Conservation (phyloP, 1,140 invertebrate species). For the Bradysia coprophila region DNA sequence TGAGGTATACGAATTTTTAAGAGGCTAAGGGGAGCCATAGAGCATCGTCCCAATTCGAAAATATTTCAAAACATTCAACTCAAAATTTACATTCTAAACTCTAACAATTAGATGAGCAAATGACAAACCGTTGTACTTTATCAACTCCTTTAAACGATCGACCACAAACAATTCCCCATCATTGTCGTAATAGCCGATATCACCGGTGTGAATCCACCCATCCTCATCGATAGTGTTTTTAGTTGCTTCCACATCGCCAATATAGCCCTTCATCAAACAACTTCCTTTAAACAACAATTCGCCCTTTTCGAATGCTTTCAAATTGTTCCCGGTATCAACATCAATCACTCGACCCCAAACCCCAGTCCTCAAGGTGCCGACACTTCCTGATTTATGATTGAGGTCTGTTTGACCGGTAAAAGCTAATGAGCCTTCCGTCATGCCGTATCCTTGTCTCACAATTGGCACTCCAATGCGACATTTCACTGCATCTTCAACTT, state of each 20-base stretch:
- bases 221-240: slow-evolving; percentile 41
- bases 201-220: slow-evolving; percentile 66
- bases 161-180: slow-evolving; percentile 51
- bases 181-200: slow-evolving; percentile 55
- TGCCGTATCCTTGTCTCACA: slow-evolving; percentile 45
- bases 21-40: too few species aligned
- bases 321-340: slow-evolving; percentile 32
- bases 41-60: too few species aligned
- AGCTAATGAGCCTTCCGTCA: slow-evolving; percentile 41
- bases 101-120: too few species aligned
- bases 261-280: slow-evolving; percentile 45
- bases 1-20: too few species aligned
- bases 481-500: slow-evolving; percentile 20
- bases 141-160: slow-evolving; percentile 60
- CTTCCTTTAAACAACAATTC: slow-evolving; percentile 52
- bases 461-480: slow-evolving; percentile 22
- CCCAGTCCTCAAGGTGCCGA: slow-evolving; percentile 36
- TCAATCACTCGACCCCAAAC: slow-evolving; percentile 41
- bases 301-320: slow-evolving; percentile 39
- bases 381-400: slow-evolving; percentile 33
- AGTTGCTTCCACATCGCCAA: slow-evolving; percentile 39
- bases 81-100: too few species aligned
- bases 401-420: slow-evolving; percentile 21
- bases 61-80: too few species aligned
- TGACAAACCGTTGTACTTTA: slow-evolving; percentile 64